phyloP scores from a whole-genome alignment of 2,113 vertebrate genomes.

The Alectura lathami region DNA sequence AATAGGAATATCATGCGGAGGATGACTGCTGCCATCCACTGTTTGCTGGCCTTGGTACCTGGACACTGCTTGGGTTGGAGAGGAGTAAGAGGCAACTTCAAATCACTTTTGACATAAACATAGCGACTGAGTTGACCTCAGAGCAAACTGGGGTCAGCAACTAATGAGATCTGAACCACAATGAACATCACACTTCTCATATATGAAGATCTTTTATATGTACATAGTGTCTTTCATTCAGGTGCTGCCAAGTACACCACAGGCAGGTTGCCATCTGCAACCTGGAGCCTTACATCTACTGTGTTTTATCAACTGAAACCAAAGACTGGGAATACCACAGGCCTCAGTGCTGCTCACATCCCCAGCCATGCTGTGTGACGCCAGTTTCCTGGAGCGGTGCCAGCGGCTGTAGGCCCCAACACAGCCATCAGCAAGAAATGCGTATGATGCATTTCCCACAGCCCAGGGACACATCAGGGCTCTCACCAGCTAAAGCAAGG shows the following conservation, averaged over 20 bases:
- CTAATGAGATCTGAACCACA: not conserved
- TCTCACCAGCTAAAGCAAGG: not conserved
- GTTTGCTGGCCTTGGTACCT: not conserved
- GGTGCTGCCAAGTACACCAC: fast-evolving
- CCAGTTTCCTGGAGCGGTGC: fast-evolving
- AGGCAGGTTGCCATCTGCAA: not conserved
- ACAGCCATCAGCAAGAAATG: not conserved
- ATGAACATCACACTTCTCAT: not conserved
- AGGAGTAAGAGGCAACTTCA: not conserved
- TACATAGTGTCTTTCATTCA: not conserved
- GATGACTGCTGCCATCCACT: not conserved
- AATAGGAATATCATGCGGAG: not conserved
- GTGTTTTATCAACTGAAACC: not conserved
- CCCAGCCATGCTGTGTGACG: not conserved
- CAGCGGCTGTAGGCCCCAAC: too few species aligned
- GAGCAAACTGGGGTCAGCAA: not conserved
- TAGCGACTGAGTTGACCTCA: not conserved
- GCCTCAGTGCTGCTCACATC: not conserved
- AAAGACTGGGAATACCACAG: not conserved
- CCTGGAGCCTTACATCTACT: not conserved
- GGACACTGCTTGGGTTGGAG: fast-evolving
- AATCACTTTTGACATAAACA: not conserved
- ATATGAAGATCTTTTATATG: not conserved
- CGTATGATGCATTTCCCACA: not conserved
- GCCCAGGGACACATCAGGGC: fast-evolving